These are phyloP conservation scores for Tetramorium simillimum DNA, from an alignment of 1,140 invertebrate species.

Conservation along the genomic window DNA sequence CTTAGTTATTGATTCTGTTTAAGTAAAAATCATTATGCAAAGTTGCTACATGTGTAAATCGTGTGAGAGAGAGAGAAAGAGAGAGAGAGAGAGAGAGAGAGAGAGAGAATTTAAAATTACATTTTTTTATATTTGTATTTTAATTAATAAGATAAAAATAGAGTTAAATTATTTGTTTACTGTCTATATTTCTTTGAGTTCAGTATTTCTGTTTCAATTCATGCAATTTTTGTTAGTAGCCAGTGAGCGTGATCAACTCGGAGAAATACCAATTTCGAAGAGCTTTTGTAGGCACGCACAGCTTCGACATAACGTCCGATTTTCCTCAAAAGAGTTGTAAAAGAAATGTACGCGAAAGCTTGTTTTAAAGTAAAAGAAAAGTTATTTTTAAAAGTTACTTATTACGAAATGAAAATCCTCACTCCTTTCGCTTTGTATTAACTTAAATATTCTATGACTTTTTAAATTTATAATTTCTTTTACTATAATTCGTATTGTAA, in stretches of 20 bases:
- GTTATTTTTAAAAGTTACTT: not conserved
- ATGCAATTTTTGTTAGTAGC: slow-evolving; percentile 13
- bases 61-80: not conserved
- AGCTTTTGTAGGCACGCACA: slow-evolving; percentile 9
- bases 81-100: not conserved
- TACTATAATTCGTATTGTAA: not conserved
- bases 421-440: not conserved
- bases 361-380: not conserved
- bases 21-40: not conserved
- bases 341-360: not conserved
- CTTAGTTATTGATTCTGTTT: not conserved
- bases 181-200: not conserved
- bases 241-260: not conserved
- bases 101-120: not conserved
- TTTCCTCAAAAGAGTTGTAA: not conserved
- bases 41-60: not conserved
- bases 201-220: not conserved
- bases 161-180: not conserved
- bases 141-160: not conserved
- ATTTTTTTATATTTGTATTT: not conserved
- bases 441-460: not conserved
- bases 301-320: slow-evolving; percentile 15
- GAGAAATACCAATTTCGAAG: slow-evolving; percentile 21
- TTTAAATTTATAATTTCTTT: not conserved
- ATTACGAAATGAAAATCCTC: not conserved